Evolutionary conservation across 2,797 vertebrate genomes (phyloP).

Genomic region (Sus cebifrons): DNA sequence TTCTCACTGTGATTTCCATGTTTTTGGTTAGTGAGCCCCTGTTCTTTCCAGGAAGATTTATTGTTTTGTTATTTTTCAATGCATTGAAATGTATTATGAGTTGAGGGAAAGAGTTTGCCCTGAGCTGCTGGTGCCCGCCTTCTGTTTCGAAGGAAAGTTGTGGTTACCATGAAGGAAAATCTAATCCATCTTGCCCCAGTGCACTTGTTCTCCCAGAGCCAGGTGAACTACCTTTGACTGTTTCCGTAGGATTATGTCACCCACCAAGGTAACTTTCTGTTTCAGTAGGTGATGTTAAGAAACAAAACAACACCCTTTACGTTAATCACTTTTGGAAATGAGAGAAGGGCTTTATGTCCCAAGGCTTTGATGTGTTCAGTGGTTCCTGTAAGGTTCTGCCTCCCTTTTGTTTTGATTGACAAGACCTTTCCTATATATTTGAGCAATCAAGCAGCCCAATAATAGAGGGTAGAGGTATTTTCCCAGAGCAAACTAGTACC

Average conservation of each 20-base stretch:
- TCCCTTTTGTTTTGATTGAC: slow-evolving; percentile 89
- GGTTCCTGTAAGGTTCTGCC: slow-evolving; percentile 90
- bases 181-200: slow-evolving; percentile 81
- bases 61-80: slow-evolving; percentile 64
- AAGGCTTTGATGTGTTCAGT: slow-evolving; percentile 87
- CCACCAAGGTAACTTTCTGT: slow-evolving; percentile 85
- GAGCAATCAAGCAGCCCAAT: slow-evolving; percentile 83
- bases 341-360: slow-evolving; percentile 85
- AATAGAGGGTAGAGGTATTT: slow-evolving; percentile 79
- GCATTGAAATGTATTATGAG: slow-evolving; percentile 44
- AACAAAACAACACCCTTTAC: slow-evolving; percentile 86
- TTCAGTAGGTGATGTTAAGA: slow-evolving; percentile 84
- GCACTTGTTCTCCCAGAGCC: slow-evolving; percentile 68
- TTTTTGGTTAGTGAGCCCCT: slow-evolving; percentile 47
- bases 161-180: slow-evolving; percentile 72
- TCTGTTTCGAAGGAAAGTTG: slow-evolving; percentile 66
- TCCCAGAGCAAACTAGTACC: slow-evolving; percentile 72
- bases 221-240: slow-evolving; percentile 77
- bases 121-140: slow-evolving; percentile 49
- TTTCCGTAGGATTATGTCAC: slow-evolving; percentile 87
- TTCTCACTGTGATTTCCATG: slow-evolving; percentile 47
- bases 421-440: slow-evolving; percentile 90
- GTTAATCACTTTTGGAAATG: slow-evolving; percentile 85
- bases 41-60: slow-evolving; percentile 69
- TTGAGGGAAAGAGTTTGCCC: slow-evolving; percentile 49